Conservation (phyloP, 2,113 vertebrate species). For the Trematomus loennbergii region DNA sequence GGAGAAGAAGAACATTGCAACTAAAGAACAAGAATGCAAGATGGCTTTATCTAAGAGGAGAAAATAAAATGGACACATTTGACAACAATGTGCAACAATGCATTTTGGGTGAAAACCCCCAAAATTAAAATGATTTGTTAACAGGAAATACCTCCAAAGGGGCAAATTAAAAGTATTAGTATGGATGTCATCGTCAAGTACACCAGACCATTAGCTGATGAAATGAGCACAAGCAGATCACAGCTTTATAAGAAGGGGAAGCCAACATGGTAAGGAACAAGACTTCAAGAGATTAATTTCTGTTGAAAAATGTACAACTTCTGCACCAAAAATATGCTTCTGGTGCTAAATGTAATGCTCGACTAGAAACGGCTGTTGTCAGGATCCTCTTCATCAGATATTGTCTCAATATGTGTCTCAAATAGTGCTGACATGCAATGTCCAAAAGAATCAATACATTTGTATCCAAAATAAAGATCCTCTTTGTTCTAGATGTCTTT, state of each 20-base stretch:
- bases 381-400: no score
- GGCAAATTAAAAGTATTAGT: not conserved
- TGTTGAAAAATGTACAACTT: not conserved
- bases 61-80: not conserved
- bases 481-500: conserved; percentile 13
- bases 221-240: not conserved
- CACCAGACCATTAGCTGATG: not conserved
- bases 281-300: conserved; percentile 10
- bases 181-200: not conserved
- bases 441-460: conserved; percentile 7
- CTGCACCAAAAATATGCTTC: conserved; percentile 7
- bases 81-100: no score
- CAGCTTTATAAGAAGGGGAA: not conserved
- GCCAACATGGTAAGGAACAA: not conserved
- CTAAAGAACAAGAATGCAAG: not conserved
- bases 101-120: not conserved
- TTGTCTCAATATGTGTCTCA: not conserved
- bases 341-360: not conserved
- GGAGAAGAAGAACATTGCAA: not conserved
- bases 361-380: not conserved
- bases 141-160: not conserved
- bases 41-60: not conserved
- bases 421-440: not conserved
- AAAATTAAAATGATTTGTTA: not conserved
- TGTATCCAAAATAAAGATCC: not conserved